Conservation (phyloP, 2,113 vertebrate genomes). For the Myodes glareolus region DNA sequence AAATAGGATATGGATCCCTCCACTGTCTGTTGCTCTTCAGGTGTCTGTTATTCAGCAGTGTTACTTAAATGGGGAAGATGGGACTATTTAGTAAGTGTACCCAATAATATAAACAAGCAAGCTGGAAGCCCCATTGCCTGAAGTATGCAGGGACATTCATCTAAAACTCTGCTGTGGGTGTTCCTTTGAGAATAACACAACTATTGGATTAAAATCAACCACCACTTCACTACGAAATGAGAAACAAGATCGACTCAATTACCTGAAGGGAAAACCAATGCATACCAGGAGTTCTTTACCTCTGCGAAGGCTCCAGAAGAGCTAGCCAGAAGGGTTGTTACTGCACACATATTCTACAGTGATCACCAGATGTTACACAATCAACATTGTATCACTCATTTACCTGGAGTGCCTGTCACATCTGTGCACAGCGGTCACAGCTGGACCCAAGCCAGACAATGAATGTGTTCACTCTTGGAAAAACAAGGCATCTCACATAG, state of each 20-base stretch:
- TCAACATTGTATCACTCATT: conserved; percentile 46
- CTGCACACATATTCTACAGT: conserved; percentile 7
- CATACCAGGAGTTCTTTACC: neutral
- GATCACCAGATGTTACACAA: conserved; percentile 67
- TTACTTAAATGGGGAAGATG: neutral
- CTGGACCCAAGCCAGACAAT: conserved; percentile 55
- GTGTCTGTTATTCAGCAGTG: conserved; percentile 40
- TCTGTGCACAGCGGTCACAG: conserved; percentile 75
- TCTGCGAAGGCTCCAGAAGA: neutral
- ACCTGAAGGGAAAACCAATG: conserved; percentile 48
- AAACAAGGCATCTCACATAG: conserved; percentile 29
- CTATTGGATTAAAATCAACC: conserved; percentile 64
- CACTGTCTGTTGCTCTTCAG: neutral
- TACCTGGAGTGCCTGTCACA: conserved; percentile 67
- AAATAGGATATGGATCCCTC: neutral
- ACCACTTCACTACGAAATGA: conserved; percentile 47
- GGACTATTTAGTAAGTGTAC: neutral
- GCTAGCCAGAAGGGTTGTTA: conserved; percentile 21
- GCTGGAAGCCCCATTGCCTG: neutral
- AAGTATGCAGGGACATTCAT: neutral
- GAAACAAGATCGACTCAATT: conserved; percentile 56
- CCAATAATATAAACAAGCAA: conserved; percentile 29
- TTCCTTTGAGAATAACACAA: neutral
- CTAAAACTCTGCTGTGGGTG: neutral
- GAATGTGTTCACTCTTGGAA: conserved; percentile 50